Percentiles rank a stretch among this genome's conserved stretches.
Conservation (phyloP, 2,888 invertebrate species). For the Andrena fulva region DNA sequence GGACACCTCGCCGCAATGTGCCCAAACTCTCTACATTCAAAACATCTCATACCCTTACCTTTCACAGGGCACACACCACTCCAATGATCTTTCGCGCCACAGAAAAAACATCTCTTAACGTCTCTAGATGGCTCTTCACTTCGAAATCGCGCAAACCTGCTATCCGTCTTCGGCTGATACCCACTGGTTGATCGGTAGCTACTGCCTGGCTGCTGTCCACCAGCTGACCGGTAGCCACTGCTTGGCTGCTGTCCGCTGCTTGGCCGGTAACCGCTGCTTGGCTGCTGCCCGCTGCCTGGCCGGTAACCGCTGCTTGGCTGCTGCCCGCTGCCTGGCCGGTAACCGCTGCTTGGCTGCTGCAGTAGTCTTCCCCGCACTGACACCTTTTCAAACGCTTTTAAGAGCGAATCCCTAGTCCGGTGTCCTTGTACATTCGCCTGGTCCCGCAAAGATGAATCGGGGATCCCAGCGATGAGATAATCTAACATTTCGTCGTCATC, state of each 20-base stretch:
- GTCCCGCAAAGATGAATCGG: not conserved
- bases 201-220: not conserved
- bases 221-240: not conserved
- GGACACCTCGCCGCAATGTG: not conserved
- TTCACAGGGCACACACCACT: not conserved
- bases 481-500: conserved; percentile 4
- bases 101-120: not conserved
- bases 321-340: not conserved
- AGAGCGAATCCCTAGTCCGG: not conserved
- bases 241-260: not conserved
- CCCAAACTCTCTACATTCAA: conserved; percentile 3
- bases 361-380: not conserved
- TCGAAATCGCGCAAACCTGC: not conserved
- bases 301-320: too few relatives aligned
- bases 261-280: not conserved
- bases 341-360: not conserved
- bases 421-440: conserved; percentile 15
- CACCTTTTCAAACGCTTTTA: conserved; percentile 6
- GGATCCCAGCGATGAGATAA: conserved; percentile 8
- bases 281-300: too few relatives aligned
- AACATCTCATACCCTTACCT: conserved; percentile 1
- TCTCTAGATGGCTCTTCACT: not conserved
- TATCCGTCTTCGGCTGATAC: not conserved
- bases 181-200: not conserved
- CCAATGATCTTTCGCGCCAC: not conserved